phyloP scores from a whole-genome alignment of 1,140 invertebrate species.

The Elymnias hypermnestra region DNA sequence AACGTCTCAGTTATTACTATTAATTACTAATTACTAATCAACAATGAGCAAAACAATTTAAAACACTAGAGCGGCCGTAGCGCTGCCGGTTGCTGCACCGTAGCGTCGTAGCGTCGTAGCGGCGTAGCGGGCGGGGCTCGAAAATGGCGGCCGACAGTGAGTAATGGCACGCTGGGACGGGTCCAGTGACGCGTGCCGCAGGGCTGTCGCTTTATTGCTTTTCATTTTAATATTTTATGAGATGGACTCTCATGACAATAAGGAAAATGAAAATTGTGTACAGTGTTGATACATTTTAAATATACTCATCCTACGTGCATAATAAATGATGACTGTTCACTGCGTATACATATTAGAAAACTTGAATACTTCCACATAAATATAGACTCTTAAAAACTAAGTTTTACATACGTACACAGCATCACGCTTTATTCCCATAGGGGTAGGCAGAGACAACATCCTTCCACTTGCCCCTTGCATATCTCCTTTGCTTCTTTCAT shows the following conservation, averaged over 20 bases:
- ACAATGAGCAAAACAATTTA: conserved; percentile 6
- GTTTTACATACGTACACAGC: no score
- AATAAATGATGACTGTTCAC: no score
- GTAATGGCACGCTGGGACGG: conserved; percentile 69
- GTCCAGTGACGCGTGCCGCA: conserved; percentile 69
- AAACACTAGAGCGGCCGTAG: conserved; percentile 2
- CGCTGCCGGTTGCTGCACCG: conserved; percentile 30
- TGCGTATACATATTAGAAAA: no score
- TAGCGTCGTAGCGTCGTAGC: conserved; percentile 40
- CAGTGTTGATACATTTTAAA: background rate
- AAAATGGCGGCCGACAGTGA: conserved; percentile 72
- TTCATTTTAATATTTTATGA: conserved; percentile 14
- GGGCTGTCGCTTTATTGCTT: conserved; percentile 39
- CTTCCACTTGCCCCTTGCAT: no score
- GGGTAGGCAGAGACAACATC: no score
- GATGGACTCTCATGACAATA: conserved; percentile 9
- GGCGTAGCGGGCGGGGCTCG: conserved; percentile 55
- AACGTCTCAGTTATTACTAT: no score
- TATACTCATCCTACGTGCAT: no score
- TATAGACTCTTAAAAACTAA: no score
- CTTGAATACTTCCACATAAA: no score
- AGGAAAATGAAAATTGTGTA: conserved; percentile 10
- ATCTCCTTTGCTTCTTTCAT: no score
- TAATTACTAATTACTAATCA: conserved; percentile 7
- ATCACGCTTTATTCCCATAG: no score